Evolutionary conservation across 2,888 invertebrate species (phyloP), one percentile per base, ranked within the genome.

Genomic region (Sesamia inferens): DNA sequence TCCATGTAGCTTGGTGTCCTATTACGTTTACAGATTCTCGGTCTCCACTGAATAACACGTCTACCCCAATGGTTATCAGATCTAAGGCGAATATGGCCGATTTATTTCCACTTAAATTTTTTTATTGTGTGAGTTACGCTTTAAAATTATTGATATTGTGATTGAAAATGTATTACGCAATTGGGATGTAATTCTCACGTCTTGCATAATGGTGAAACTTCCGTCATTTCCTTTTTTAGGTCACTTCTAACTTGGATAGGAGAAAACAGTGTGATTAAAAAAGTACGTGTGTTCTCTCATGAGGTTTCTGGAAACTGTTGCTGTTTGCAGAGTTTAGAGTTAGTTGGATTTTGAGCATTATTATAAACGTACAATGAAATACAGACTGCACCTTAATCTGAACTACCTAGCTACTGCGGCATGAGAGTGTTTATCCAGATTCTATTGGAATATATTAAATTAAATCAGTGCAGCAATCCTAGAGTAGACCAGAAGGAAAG

Each of bases 271-370:
- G 71, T 76, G 81, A 81, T 81, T 81, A 81, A 81, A 81, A 83
- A 84, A 81, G 81, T 81, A 81, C 81, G 84, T 84, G 81, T 75
- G 77, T 84, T 67, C 47, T 48, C 84, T 76, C 84, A 71, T 69
- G 84, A 69, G 81, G 71, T 68, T 84, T 83, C 55, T 22, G 51
- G 59, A 48, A 68, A 84, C 66, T 75, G 71, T 73, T 73, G 57
- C 58, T 62, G 65, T 80, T 83, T 66, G 67, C 58, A 57, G 13
- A 22, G 68, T 82, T 79, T 80, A 83, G 65, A 68, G 68, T 65
- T 48, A 68, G 68, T 69, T 63, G 68, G 54, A n/a, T 67, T 79
- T 64, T 51, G 48, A 63, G 44, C 58, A 48, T 58, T 58, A 58
- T 63, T 68, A 54, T 66, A 71, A 76, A 81, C 61, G 44, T 31